These are phyloP conservation scores for Tribolium madens DNA, from an alignment of 1,140 invertebrate species.

Conservation along the genomic window DNA sequence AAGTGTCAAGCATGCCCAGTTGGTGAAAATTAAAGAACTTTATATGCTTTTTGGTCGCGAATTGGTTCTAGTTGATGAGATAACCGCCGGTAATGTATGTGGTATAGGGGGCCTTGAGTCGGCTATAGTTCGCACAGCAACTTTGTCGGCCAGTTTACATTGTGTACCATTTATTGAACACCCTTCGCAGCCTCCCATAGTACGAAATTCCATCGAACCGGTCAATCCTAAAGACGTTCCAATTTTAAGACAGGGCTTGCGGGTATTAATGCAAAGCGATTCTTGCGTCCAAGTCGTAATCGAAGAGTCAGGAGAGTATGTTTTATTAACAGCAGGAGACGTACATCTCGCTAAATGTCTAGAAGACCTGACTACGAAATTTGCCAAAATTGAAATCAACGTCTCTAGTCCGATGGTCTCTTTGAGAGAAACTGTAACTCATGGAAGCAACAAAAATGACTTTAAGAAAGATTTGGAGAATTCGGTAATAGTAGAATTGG, in stretches of 20 bases:
- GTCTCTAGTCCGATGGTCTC: conserved; percentile 97
- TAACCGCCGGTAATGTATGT: conserved; percentile 89
- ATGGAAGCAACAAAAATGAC: conserved; percentile 39
- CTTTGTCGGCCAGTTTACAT: conserved; percentile 84
- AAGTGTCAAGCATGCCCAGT: conserved; percentile 67
- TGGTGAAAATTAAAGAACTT: conserved; percentile 75
- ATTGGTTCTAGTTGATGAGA: conserved; percentile 82
- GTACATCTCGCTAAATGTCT: conserved; percentile 97
- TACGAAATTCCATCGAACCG: conserved; percentile 96
- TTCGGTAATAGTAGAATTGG: conserved; percentile 18
- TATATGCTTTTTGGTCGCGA: conserved; percentile 97
- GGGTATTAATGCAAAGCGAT: conserved; percentile 92
- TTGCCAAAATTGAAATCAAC: conserved; percentile 89
- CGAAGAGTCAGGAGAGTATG: conserved; percentile 95
- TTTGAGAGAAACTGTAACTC: conserved; percentile 86
- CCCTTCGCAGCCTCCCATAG: conserved; percentile 84
- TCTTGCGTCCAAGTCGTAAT: conserved; percentile 91
- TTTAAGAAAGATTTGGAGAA: conserved; percentile 41
- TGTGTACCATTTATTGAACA: conserved; percentile 92
- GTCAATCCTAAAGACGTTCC: conserved; percentile 84
- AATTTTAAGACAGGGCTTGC: conserved; percentile 83
- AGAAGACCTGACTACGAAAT: conserved; percentile 84
- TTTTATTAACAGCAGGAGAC: conserved; percentile 96
- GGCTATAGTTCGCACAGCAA: conserved; percentile 88
- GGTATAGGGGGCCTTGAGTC: conserved; percentile 91